Evolutionary conservation across 2,113 vertebrate genomes (phyloP).

Genomic region (Salvelinus fontinalis): DNA sequence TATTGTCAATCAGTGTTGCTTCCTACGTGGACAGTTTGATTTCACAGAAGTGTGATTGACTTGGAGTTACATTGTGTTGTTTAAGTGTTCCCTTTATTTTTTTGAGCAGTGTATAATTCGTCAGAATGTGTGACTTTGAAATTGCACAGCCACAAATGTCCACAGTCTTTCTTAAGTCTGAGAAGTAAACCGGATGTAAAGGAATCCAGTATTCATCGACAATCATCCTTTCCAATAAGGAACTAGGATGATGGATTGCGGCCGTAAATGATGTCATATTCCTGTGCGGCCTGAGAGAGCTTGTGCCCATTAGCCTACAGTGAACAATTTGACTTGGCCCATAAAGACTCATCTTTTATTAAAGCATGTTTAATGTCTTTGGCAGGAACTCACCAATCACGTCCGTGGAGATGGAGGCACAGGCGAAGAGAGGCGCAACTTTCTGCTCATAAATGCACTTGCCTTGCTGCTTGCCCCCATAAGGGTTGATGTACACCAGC

Average conservation of each 20-base stretch:
- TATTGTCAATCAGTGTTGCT: too few relatives aligned
- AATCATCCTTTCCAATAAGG: too few relatives aligned
- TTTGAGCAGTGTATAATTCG: too few relatives aligned
- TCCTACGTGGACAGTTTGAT: too few relatives aligned
- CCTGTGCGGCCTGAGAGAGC: too few relatives aligned
- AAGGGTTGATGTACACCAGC: conserved; percentile 95
- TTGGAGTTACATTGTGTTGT: too few relatives aligned
- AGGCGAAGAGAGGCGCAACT: conserved; percentile 86
- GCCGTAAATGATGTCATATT: too few relatives aligned
- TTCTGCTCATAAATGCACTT: conserved; percentile 88
- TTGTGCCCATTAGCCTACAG: background rate
- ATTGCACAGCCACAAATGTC: background rate
- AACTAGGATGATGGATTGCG: too few relatives aligned
- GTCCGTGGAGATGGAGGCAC: conserved; percentile 83
- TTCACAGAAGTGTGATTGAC: too few relatives aligned
- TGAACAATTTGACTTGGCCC: background rate
- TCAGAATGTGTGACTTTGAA: background rate
- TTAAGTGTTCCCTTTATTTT: too few relatives aligned
- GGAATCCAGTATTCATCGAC: too few relatives aligned
- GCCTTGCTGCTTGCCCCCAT: conserved; percentile 84
- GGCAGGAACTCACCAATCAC: conserved; percentile 79
- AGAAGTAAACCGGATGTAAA: too few relatives aligned
- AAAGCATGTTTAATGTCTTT: conserved; percentile 25
- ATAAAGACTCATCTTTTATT: background rate
- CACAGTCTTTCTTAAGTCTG: background rate